Evolutionary conservation across 2,113 vertebrate species (phyloP).

Genomic region (Agelaius phoeniceus): DNA sequence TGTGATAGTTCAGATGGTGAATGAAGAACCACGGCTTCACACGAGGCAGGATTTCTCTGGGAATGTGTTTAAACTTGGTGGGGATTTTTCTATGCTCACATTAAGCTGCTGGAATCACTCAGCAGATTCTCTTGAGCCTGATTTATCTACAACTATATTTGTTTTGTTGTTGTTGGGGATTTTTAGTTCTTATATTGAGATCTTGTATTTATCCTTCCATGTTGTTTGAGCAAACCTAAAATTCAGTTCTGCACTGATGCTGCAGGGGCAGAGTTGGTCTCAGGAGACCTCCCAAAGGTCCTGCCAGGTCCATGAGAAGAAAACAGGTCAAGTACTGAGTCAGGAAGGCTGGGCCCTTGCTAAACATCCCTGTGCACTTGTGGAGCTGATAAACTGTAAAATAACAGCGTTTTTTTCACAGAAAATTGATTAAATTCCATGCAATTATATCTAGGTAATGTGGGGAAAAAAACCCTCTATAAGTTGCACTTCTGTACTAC

Average conservation of each 20-base stretch:
- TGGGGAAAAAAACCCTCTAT: background rate
- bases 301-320: background rate
- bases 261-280: background rate
- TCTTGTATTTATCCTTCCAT: background rate
- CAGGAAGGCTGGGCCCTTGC: background rate
- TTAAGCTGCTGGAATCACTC: background rate
- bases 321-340: background rate
- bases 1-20: background rate
- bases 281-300: background rate
- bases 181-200: background rate
- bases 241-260: background rate
- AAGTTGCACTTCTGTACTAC: rapidly evolving
- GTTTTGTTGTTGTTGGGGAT: background rate
- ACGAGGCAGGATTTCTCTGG: background rate
- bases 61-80: background rate
- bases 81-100: background rate
- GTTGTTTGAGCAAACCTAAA: background rate
- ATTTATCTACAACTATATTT: background rate
- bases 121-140: background rate
- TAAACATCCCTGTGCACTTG: background rate
- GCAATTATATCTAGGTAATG: rapidly evolving
- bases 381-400: background rate
- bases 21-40: background rate
- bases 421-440: background rate
- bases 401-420: background rate